A percentile compares a stretch with the other conserved stretches of the same genome.
These are phyloP conservation scores for Battus philenor DNA, from an alignment of 1,140 invertebrate genomes.

Conservation along the genomic window DNA sequence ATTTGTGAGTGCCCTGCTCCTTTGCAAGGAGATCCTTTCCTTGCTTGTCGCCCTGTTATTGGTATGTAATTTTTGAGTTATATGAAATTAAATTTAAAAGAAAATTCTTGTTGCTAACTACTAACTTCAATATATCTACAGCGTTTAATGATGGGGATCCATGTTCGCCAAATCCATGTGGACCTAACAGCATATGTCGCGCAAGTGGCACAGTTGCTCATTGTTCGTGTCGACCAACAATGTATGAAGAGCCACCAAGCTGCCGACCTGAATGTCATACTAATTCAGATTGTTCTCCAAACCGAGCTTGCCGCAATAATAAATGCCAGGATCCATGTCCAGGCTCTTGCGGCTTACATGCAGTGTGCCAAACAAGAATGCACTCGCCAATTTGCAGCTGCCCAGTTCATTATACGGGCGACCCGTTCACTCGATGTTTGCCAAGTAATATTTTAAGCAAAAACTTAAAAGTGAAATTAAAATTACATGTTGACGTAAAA, in stretches of 20 bases:
- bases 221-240: slow-evolving; percentile 81
- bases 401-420: slow-evolving; percentile 79
- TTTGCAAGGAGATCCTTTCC: slow-evolving; percentile 81
- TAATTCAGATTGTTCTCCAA: slow-evolving; percentile 80
- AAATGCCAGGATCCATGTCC: slow-evolving; percentile 86
- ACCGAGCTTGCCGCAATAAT: slow-evolving; percentile 81
- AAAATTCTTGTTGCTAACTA: too few species aligned
- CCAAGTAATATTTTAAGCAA: slow-evolving; percentile 72
- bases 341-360: slow-evolving; percentile 83
- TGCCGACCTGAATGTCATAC: slow-evolving; percentile 84
- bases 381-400: slow-evolving; percentile 86
- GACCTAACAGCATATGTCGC: slow-evolving; percentile 82
- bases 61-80: slow-evolving; percentile 64
- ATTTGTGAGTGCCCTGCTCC: slow-evolving; percentile 80
- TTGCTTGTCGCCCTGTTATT: slow-evolving; percentile 72
- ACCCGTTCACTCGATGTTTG: slow-evolving; percentile 82
- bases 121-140: slow-evolving; percentile 46
- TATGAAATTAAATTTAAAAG: too few species aligned
- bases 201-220: slow-evolving; percentile 79
- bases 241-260: slow-evolving; percentile 79
- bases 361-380: slow-evolving; percentile 82
- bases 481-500: too few species aligned
- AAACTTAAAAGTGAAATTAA: too few species aligned
- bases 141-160: slow-evolving; percentile 78
- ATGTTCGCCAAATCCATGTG: slow-evolving; percentile 85